Evolutionary conservation across 2,797 vertebrate species (phyloP).

Genomic region (Peromyscus attwateri): DNA sequence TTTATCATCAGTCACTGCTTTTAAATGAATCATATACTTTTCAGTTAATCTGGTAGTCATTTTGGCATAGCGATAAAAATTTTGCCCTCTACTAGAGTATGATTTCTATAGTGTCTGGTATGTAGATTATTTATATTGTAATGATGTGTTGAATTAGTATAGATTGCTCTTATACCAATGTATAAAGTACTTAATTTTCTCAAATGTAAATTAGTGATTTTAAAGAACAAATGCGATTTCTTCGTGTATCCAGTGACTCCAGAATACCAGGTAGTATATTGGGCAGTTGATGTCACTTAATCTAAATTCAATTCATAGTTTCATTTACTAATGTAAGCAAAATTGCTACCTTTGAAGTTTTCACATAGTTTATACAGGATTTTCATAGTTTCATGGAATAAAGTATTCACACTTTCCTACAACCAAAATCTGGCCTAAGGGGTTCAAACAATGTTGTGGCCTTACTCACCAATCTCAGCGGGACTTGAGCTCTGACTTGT

Average conservation of each 20-base stretch:
- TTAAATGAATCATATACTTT: conserved; percentile 70
- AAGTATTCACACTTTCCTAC: neutral
- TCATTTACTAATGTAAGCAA: conserved; percentile 59
- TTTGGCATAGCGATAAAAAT: conserved; percentile 64
- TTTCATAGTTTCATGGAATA: conserved; percentile 27
- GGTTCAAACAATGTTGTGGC: neutral
- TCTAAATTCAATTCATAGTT: conserved; percentile 40
- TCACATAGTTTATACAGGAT: neutral
- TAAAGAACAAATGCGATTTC: conserved; percentile 31
- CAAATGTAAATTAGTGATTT: conserved; percentile 49
- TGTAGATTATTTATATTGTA: conserved; percentile 28
- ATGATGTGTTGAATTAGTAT: neutral
- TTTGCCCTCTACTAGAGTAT: neutral
- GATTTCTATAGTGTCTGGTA: conserved; percentile 55
- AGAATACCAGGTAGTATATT: neutral
- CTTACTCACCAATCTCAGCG: conserved; percentile 11
- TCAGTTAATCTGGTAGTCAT: conserved; percentile 15
- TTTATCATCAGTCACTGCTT: conserved; percentile 67
- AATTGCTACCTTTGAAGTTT: conserved; percentile 19
- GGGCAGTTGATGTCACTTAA: conserved; percentile 46
- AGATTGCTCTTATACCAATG: neutral
- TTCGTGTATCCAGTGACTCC: neutral
- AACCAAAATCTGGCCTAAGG: neutral
- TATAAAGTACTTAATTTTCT: conserved; percentile 61
- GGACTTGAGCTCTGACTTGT: neutral